Percentiles rank a stretch among this genome's conserved stretches.
Conservation (phyloP, 2,797 vertebrate genomes). For the Cuniculus paca region DNA sequence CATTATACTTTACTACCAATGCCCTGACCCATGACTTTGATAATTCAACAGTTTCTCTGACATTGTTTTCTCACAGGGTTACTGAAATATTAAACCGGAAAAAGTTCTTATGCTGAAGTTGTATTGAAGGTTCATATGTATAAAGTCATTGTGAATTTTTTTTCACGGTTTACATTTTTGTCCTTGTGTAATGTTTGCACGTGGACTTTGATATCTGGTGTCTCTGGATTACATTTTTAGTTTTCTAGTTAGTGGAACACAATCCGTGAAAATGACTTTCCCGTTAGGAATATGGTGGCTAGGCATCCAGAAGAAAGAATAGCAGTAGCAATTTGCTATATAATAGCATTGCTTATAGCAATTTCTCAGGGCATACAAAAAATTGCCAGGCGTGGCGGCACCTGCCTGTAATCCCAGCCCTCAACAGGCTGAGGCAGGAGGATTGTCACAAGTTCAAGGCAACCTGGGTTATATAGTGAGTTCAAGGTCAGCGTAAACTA, state of each 20-base stretch:
- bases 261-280: neutral
- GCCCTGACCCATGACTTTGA: neutral
- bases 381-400: too few species aligned
- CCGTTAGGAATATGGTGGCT: neutral
- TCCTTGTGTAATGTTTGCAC: neutral
- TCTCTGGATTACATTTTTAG: neutral
- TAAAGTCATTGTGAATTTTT: constrained; percentile 19
- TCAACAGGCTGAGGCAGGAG: too few species aligned
- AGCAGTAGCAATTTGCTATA: too few species aligned
- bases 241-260: neutral
- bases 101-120: neutral
- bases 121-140: neutral
- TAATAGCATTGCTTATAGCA: neutral
- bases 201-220: neutral
- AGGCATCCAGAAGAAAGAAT: neutral
- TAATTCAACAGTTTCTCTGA: neutral
- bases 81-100: neutral
- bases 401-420: too few species aligned
- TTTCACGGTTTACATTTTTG: neutral
- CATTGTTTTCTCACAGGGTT: constrained; percentile 1
- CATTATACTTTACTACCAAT: neutral
- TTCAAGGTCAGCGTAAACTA: too few species aligned
- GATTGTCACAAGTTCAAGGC: too few species aligned
- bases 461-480: too few species aligned
- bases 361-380: neutral